Base-by-base conservation (phyloP, 2,888 invertebrate genomes). In the Celastrina argiolus region DNA sequence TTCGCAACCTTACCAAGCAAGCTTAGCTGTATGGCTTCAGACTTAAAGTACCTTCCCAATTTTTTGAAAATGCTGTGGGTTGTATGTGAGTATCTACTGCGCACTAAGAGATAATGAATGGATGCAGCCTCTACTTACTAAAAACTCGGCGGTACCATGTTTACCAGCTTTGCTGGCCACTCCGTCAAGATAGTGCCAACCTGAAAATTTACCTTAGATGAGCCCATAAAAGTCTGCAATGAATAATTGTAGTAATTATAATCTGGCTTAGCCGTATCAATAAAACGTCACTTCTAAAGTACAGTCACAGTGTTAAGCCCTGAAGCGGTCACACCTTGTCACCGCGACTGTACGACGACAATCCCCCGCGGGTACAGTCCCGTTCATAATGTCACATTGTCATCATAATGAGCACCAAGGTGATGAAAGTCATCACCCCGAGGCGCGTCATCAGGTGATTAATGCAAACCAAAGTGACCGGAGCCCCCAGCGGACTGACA, bases 311-410 rank as follows among this genome's bases (percentile, higher is more conserved):
- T 12, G 36, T 36, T 36, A 12, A 36, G 10, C 51, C 51, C 22
- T 16, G 51, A 22, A 51, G 22, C 51, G 51, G 51, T 51, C 51
- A 14, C 51, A 51, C 51, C 51, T 51, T 51, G 51, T 51, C 51
- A 45, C 8, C 18, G 45, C 8, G 51, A 26, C 14, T 26, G 45
- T 45, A 45, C 18, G n/a, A 6, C 31, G 31, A 7, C 5, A 31
- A 31, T 31, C 36, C 36, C 51, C 51, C 18, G 51, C 10, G 51
- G 51, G 51, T 26, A 51, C 22, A 26, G 5, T 45, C 18, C 18
- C 18, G 18, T 10, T 51, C 51, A 51, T 51, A 51, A 51, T 51
- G 51, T 12, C 51, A 51, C 51, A 51, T 51, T 51, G 51, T 51
- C 51, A 10, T 51, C 51, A 12, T 45, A 45, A 45, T 51, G 31